Base-by-base conservation (phyloP, 2,888 invertebrate genomes). In the Atethmia centrago region DNA sequence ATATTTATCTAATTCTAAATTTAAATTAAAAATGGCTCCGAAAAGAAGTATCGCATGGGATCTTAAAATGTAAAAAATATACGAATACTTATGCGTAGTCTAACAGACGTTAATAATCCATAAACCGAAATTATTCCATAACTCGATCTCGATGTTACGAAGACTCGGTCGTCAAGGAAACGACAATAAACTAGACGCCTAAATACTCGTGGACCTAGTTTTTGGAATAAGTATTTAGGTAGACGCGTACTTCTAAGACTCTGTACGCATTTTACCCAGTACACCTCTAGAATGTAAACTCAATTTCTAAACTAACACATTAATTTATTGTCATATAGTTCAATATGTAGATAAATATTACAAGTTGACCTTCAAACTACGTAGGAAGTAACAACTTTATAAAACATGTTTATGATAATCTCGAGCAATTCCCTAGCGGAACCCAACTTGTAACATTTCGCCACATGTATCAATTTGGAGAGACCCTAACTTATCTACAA, bases 401-500 rank as follows among this genome's bases (percentile, higher is more conserved):
- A 31, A 47, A 42, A 49, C 45, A 69, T n/a, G 51, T 79, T 63
- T 73, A 79, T 79, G 49, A 79, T 73, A 79, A 72, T 79, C 63
- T 73, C 14, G 10, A 16, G 10, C 49, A 73, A 79, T 53, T 73
- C 77, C 73, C 79, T 7, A 73, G 64, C 2, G 56, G 40, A 10
- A 14, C 40, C 47, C 74, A 53, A 51, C 28, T 51, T 73, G 51
- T 45, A 53, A 53, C 64, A 42, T 73, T 77, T 79, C 49, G 19
- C 64, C 64, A 59, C 79, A 78, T 76, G 79, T 79, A 59, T 73
- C 58, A 79, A 79, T 77, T 77, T 72, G 63, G 58, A 71, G 56
- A 21, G 40, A 47, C 31, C 45, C 45, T 73, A 64, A 77, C 64
- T 58, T 64, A 79, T 79, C 63, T 51, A 19, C 47, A 73, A 77